These are phyloP conservation scores for Molorchus minor DNA, from an alignment of 2,888 invertebrate genomes.

Conservation along the genomic window DNA sequence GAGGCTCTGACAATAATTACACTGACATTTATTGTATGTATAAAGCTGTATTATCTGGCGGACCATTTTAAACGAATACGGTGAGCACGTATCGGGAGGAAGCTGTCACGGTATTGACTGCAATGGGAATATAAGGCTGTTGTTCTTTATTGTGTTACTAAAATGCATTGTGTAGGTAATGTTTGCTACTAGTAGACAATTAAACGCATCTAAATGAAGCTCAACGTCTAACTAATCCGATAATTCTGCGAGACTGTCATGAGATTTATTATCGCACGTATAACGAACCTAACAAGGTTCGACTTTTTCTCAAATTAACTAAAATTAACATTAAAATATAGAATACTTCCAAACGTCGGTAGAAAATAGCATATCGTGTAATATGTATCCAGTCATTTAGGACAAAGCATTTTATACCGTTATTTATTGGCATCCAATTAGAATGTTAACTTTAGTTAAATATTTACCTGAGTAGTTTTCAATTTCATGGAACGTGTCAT, in stretches of 20 bases:
- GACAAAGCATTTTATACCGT: too few species aligned
- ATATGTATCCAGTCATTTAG: too few species aligned
- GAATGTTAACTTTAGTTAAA: too few species aligned
- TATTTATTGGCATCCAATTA: too few species aligned
- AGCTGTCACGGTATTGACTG: constrained; percentile 48
- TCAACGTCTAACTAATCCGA: background rate
- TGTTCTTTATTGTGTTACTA: constrained; percentile 29
- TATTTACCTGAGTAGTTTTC: too few species aligned
- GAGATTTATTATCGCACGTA: too few species aligned
- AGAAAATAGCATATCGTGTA: too few species aligned
- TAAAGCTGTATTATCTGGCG: constrained; percentile 25
- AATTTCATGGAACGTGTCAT: too few species aligned
- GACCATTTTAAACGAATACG: constrained; percentile 19
- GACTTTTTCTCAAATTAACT: too few species aligned
- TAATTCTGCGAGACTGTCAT: constrained; percentile 9
- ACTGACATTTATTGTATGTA: constrained; percentile 25
- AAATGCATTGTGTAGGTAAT: background rate
- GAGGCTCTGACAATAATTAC: constrained; percentile 26
- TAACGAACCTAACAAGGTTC: too few species aligned
- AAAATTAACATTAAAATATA: too few species aligned
- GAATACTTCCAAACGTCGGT: too few species aligned
- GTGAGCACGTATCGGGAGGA: constrained; percentile 44
- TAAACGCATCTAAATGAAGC: constrained; percentile 24
- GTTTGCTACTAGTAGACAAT: constrained; percentile 25
- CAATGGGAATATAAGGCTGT: constrained; percentile 41